A percentile compares a stretch with the other conserved stretches of the same genome.
Evolutionary conservation across 2,888 invertebrate genomes (phyloP).

Genomic region (Mylabris sibirica): DNA sequence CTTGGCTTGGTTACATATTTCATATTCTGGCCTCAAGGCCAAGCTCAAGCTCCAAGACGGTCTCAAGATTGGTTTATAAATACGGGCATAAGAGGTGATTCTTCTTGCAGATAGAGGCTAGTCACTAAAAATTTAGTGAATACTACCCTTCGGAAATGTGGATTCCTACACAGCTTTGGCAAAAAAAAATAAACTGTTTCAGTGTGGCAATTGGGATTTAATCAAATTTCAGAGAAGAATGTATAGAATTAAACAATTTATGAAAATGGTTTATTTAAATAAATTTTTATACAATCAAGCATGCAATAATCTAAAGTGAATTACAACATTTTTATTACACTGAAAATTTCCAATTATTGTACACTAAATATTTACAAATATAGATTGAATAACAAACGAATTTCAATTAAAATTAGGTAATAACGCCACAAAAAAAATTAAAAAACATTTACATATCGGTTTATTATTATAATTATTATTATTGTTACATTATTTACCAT

Average conservation of each 20-base stretch:
- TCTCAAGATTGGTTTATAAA: too few species aligned
- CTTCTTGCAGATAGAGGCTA: too few species aligned
- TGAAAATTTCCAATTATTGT: constrained; percentile 2
- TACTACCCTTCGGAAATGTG: too few species aligned
- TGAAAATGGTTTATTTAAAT: constrained; percentile 7
- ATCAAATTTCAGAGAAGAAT: background rate
- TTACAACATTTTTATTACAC: constrained; percentile 7
- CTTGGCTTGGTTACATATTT: too few species aligned
- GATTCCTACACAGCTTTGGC: too few species aligned
- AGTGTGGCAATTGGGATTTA: too few species aligned
- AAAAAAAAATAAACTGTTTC: too few species aligned
- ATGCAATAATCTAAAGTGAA: constrained; percentile 10
- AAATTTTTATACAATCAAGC: constrained; percentile 2
- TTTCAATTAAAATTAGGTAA: background rate
- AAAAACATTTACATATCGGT: background rate
- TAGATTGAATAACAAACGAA: background rate
- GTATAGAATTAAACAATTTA: background rate
- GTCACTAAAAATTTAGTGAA: too few species aligned
- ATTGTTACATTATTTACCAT: too few species aligned
- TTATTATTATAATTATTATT: too few species aligned
- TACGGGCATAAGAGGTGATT: background rate
- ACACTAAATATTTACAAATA: constrained; percentile 3
- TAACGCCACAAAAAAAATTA: background rate
- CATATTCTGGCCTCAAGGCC: too few species aligned
- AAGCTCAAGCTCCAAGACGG: too few species aligned